phyloP scores from a whole-genome alignment of 2,888 invertebrate species.

The Chydorus sphaericus region DNA sequence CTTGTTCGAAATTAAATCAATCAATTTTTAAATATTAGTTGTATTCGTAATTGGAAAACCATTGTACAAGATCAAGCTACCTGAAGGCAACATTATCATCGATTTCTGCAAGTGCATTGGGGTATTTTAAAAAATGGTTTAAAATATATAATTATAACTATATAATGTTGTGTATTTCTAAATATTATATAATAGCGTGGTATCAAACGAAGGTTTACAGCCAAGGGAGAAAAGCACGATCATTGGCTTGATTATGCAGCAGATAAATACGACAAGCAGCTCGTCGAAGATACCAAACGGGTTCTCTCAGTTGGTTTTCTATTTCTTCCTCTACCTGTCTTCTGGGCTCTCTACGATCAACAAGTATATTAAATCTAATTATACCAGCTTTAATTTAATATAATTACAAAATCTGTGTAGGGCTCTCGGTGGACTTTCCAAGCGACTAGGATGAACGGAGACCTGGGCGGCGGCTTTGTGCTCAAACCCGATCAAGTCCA shows the following conservation, averaged over 20 bases:
- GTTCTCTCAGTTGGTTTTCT: conserved; percentile 59
- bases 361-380: no score
- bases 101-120: conserved; percentile 58
- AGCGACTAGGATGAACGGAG: conserved; percentile 73
- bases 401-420: no score
- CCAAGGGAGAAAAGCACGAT: conserved; percentile 33
- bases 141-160: no score
- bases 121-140: no score
- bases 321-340: conserved; percentile 79
- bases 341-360: conserved; percentile 95
- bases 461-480: conserved; percentile 48
- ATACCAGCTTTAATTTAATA: no score
- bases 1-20: no score
- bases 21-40: no score
- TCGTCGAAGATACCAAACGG: conserved; percentile 65
- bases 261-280: conserved; percentile 49
- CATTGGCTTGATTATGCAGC: conserved; percentile 89
- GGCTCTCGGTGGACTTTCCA: conserved; percentile 87
- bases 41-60: conserved; percentile 65
- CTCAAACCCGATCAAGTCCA: conserved; percentile 92
- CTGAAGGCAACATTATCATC: conserved; percentile 68
- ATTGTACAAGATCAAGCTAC: conserved; percentile 58
- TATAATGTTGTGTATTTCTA: not conserved
- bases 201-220: conserved; percentile 21
- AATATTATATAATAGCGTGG: conserved; percentile 25